Base-by-base conservation (phyloP, 1,140 invertebrate species). In the Habropoda laboriosa region DNA sequence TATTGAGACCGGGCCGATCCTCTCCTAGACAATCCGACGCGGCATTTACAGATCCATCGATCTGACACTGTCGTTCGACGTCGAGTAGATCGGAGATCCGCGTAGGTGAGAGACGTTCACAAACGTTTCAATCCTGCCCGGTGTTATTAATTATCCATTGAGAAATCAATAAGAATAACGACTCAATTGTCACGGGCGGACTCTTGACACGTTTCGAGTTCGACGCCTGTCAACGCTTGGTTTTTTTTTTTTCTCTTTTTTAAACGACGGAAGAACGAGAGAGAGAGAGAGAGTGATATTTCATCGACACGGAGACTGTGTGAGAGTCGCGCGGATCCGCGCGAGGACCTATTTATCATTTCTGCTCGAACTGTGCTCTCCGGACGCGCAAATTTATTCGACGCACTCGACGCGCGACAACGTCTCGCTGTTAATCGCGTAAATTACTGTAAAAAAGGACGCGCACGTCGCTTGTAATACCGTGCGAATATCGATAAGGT, bases 21-120 rank as follows among this genome's bases (percentile, higher is more conserved):
- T 67, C 55, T 60, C 60, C 79, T 83, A 86, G 82, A 87, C 85
- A 86, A 86, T 83, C 86, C 81, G 85, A 77, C 72, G 81, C 86
- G 86, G 85, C 85, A 79, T 84, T 86, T 79, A 86, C 86, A 72
- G 78, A 86, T 86, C 85, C 81, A 87, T 87, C 81, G 86, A 86
- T 87, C 85, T 53, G 72, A 86, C 85, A 78, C 57, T 80, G 80
- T 86, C 85, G 80, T 83, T 83, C 77, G 80, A 73, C 77, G 66
- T 60, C 47, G 18, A 1, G 21, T n/a, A 47, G 74, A 67, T 63
- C 63, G 73, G 42, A 64, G 63, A 77, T 75, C 53, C 64, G 53
- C 60, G 67, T 81, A 78, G 76, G 60, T 67, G 67, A 68, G 84
- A 73, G 73, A n/a, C n/a, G n/a, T 71, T 51, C 40, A 77, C 80